Base-by-base conservation (phyloP, 2,888 invertebrate species). In the Andrena trimmerana region DNA sequence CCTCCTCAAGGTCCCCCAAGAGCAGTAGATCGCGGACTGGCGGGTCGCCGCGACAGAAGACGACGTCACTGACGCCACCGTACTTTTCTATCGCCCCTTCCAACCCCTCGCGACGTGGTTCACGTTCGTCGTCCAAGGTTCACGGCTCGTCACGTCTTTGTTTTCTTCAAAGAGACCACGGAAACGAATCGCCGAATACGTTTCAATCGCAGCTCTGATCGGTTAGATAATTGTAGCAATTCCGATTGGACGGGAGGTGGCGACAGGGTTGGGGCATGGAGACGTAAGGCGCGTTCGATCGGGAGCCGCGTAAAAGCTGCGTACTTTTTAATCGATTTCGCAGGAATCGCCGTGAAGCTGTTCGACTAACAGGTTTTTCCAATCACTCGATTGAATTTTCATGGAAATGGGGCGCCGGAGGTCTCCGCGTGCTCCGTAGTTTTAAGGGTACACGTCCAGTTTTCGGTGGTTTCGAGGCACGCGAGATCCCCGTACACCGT, bases 1-100 rank as follows among this genome's bases (percentile, higher is more conserved):
- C 13, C 87, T 94, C 5, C 78, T 94, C 1, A 92, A 94, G 79
- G 91, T 94, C 20, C 92, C 93, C 5, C 93, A 92, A 57, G 93
- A 93, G 65, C 90, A 93, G 73, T 92, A 84, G 75, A 50, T 36
- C 24, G 10, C 8, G 20, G 27, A 8, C 24, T 0, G 57, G 0
- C 10, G 24, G 7, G n/a, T 13, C 42, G 27, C 5, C 36, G 27
- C 2, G n/a, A 36, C 2, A 33, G 16, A 24, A 13, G 6, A 33
- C 29, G 6, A 33, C 29, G 10, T 8, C 20, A 60, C 27, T 42
- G 20, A 6, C 27, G 8, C 31, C 57, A 65, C 57, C 57, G 29
- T 42, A 69, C 48, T 52, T 65, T 42, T 60, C 31, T 16, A 59
- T 66, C 6, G 29, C 42, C 36, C 60, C 29, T 52, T 16, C 10